Percentiles rank a stretch among this genome's conserved stretches.
phyloP scores from a whole-genome alignment of 2,113 vertebrate genomes.

The Prunella fulvescens region DNA sequence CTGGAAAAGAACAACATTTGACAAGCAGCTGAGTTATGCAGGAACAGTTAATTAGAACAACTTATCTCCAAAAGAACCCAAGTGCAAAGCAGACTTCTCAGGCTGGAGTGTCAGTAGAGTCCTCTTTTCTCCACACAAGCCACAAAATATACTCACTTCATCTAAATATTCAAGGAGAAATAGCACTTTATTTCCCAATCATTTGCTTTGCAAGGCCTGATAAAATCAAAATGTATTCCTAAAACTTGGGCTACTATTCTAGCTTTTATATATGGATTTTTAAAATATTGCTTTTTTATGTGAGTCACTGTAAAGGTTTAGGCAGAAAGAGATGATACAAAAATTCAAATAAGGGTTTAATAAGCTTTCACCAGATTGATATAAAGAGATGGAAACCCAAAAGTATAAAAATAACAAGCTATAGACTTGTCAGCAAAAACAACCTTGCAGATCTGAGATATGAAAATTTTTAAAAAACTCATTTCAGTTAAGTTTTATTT shows the following conservation, averaged over 20 bases:
- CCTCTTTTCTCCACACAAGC: background rate
- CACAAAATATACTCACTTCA: background rate
- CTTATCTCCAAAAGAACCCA: background rate
- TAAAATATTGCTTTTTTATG: slow-evolving; percentile 1
- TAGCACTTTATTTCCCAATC: slow-evolving; percentile 39
- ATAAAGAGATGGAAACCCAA: slow-evolving; percentile 36
- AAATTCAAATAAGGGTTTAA: slow-evolving; percentile 68
- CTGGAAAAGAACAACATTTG: background rate
- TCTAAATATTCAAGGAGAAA: slow-evolving; percentile 23
- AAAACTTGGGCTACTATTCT: background rate
- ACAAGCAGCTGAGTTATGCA: background rate
- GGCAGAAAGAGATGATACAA: slow-evolving; percentile 24
- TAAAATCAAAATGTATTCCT: slow-evolving; percentile 56
- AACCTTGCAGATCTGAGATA: slow-evolving; percentile 53
- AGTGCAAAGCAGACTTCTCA: slow-evolving; percentile 6
- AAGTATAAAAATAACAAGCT: slow-evolving; percentile 65
- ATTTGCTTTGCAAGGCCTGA: background rate
- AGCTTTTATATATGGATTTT: background rate
- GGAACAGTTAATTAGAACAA: slow-evolving; percentile 10
- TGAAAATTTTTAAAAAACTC: slow-evolving; percentile 32
- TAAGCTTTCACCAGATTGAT: slow-evolving; percentile 63
- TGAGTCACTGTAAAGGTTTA: slow-evolving; percentile 50
- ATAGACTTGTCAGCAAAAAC: slow-evolving; percentile 61
- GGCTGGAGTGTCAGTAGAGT: background rate
- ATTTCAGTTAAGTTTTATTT: slow-evolving; percentile 44